Base-by-base conservation (phyloP, 2,888 invertebrate genomes). In the Chouioia cunea region DNA sequence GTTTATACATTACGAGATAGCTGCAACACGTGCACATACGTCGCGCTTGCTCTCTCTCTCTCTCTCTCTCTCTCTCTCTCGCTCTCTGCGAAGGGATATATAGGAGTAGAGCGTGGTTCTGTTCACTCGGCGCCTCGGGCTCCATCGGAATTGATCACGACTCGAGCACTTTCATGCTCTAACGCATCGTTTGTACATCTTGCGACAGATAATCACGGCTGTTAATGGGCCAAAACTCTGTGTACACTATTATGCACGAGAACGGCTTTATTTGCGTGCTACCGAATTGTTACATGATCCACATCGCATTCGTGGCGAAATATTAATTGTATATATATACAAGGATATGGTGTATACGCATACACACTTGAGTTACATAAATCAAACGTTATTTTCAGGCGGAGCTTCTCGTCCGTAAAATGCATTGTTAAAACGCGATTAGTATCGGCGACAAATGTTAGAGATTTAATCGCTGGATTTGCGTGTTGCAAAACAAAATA, bases 331-430 rank as follows among this genome's bases (percentile, higher is more conserved):
- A n/a, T n/a, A n/a, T n/a, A n/a, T n/a, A n/a, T n/a, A n/a, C n/a
- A n/a, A n/a, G n/a, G n/a, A n/a, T n/a, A n/a, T n/a, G n/a, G n/a
- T n/a, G n/a, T n/a, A n/a, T n/a, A n/a, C n/a, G n/a, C n/a, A n/a
- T n/a, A n/a, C n/a, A n/a, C n/a, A n/a, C n/a, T n/a, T n/a, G 23
- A 56, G 56, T 69, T 69, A 69, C 57, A 60, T 69, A 69, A 69
- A 62, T 62, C 67, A 52, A 23, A 27, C 4, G 58, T 15, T 46
- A 15, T 23, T 54, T 57, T 62, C 22, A 23, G 23, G 16, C 20
- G 23, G 22, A 44, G 18, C 52, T 15, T 23, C 53, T 44, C 48
- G 20, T 36, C 46, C 16, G 15, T 56, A 58, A 62, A 62, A 48
- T 22, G 12, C 20, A 57, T 47, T 59, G 59, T 70, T 16, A 16